Conservation (phyloP, 2,797 vertebrate species). For the Mus caroli region DNA sequence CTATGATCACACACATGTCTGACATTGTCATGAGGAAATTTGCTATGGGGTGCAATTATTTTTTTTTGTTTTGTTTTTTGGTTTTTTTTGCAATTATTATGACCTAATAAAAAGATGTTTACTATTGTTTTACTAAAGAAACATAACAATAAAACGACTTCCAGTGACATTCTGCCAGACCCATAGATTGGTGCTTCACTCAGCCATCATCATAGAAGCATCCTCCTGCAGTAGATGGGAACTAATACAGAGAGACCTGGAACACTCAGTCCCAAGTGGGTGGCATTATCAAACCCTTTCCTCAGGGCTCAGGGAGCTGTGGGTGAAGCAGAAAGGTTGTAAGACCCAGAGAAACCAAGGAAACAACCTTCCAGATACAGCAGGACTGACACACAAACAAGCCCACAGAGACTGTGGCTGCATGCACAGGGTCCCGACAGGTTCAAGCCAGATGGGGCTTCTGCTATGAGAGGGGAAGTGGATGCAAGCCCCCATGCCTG, state of each 20-base stretch:
- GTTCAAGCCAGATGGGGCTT: not conserved
- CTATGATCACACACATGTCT: not conserved
- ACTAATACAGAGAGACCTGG: not conserved
- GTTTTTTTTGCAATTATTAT: not conserved
- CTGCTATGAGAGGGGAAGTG: not conserved
- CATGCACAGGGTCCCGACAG: not conserved
- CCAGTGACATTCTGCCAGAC: not conserved
- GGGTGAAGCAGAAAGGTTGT: not conserved
- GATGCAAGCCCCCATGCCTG: not conserved
- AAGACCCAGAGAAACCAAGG: not conserved
- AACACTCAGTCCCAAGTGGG: not conserved
- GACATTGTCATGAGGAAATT: not conserved
- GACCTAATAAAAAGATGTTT: not conserved
- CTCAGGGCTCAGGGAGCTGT: not conserved
- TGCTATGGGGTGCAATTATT: not conserved
- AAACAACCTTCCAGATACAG: not conserved
- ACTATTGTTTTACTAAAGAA: not conserved
- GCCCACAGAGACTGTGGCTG: not conserved
- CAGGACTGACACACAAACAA: not conserved
- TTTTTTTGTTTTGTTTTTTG: no score
- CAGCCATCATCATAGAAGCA: not conserved
- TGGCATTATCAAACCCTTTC: no score
- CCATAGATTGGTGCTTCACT: not conserved
- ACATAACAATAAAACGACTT: not conserved
- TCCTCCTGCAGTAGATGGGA: not conserved